These are phyloP conservation scores for Himalopsyche tibetana DNA, from an alignment of 2,888 invertebrate species.

Conservation along the genomic window DNA sequence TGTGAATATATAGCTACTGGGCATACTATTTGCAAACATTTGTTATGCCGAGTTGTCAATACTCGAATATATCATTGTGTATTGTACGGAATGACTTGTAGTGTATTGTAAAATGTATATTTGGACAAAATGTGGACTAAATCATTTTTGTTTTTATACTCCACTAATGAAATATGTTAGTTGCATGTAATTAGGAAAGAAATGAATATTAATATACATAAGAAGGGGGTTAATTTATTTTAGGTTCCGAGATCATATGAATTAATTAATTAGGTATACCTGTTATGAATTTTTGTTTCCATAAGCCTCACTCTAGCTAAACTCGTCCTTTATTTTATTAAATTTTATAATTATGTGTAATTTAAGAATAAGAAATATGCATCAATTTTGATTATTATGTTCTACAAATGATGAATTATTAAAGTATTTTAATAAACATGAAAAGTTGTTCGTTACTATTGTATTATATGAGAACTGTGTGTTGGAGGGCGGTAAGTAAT, in stretches of 20 bases:
- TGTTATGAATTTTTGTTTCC: neutral
- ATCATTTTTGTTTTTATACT: too few relatives aligned
- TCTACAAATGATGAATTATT: neutral
- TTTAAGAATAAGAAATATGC: neutral
- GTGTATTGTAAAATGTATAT: too few relatives aligned
- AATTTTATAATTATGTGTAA: neutral
- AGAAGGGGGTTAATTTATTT: neutral
- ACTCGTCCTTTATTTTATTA: neutral
- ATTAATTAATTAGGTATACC: neutral
- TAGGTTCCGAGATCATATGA: neutral
- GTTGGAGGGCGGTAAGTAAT: too few relatives aligned
- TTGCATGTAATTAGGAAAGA: neutral
- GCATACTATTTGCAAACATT: too few relatives aligned
- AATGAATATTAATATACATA: neutral
- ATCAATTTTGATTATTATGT: constrained; percentile 15
- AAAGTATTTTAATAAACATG: constrained; percentile 15
- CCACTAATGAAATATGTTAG: neutral
- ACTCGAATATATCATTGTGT: too few relatives aligned
- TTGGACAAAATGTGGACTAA: too few relatives aligned
- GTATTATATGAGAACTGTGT: too few relatives aligned
- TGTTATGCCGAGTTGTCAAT: too few relatives aligned
- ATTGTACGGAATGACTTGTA: too few relatives aligned
- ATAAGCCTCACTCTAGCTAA: neutral
- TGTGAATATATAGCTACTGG: too few relatives aligned
- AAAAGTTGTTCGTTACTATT: neutral